Evolutionary conservation across 1,140 invertebrate species (phyloP).

Genomic region (Planococcus citri): DNA sequence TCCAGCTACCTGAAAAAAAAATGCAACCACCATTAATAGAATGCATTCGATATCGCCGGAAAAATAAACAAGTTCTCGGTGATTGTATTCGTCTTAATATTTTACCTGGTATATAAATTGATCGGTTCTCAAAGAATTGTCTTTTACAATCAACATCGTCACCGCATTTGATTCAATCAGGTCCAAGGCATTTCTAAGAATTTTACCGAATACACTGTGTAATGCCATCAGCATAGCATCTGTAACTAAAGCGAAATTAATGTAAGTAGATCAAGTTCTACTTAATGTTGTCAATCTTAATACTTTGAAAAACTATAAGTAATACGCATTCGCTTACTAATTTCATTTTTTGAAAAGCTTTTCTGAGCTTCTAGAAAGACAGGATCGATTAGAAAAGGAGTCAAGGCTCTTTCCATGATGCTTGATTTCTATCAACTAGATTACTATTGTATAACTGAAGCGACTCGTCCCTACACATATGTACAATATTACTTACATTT

Average conservation of each 20-base stretch:
- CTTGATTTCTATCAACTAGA: too few species aligned
- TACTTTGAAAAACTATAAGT: background rate
- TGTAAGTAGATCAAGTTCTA: background rate
- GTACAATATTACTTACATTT: too few species aligned
- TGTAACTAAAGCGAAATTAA: slow-evolving; percentile 3
- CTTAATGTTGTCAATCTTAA: too few species aligned
- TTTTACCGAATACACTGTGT: background rate
- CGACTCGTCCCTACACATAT: too few species aligned
- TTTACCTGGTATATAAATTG: background rate
- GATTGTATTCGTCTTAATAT: too few species aligned
- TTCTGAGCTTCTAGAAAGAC: background rate
- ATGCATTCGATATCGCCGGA: too few species aligned
- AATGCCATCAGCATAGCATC: background rate
- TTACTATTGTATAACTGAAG: too few species aligned
- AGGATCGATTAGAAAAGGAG: too few species aligned
- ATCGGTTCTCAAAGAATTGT: background rate
- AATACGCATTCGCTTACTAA: background rate
- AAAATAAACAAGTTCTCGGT: too few species aligned
- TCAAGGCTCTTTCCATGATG: too few species aligned
- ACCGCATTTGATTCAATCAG: background rate
- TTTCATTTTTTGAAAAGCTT: background rate
- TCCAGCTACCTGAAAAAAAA: background rate
- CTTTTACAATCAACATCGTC: background rate
- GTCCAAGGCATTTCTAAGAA: background rate
- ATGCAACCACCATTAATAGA: background rate